Evolutionary conservation across 37 sponge, comb jelly and placozoan species (phyloP), one percentile per base, ranked within the genome.

Genomic region (Chondrilla cf. caribensis): DNA sequence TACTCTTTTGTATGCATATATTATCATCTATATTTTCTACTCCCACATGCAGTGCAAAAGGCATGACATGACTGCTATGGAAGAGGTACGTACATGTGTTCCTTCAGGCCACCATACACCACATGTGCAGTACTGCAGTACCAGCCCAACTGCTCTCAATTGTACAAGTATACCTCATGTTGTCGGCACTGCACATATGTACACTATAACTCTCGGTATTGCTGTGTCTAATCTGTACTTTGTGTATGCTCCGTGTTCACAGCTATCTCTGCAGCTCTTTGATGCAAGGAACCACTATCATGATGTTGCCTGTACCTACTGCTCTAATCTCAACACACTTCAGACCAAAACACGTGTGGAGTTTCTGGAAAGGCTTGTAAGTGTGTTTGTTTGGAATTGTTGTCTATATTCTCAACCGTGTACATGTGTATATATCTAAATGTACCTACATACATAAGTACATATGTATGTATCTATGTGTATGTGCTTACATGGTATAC

Each of bases 301-400:
- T 58, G 81, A 85, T 28, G 80, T 77, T 0, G 43, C 91, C n/a
- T 93, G 94, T 81, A 31, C 62, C 14, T 93, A 90, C 70, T 65
- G 77, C 38, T 11, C 84, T 43, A 91, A 84, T 32, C 78, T 90
- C 24, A 93, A 90, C 55, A 7, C 5, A 4, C 65, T 93, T 31
- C 94, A 93, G 24, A 44, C 81, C 9, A 90, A 85, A 76, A 93
- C 60, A 41, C 57, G 66, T 3, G 82, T 88, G 70, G 86, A 93
- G 58, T 87, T 90, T 73, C 79, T 93, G 36, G 83, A 93, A 47
- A 87, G 60, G 77, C 4, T 93, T 55, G 94, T 93, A 76, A 54
- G 80, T 60, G 0, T 38, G 0, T 17, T 44, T 43, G 40, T 78
- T 4, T n/a, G n/a, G n/a, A n/a, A n/a, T n/a, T n/a, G n/a, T n/a